phyloP scores from a whole-genome alignment of 2,797 vertebrate genomes.

The Tinamus major region DNA sequence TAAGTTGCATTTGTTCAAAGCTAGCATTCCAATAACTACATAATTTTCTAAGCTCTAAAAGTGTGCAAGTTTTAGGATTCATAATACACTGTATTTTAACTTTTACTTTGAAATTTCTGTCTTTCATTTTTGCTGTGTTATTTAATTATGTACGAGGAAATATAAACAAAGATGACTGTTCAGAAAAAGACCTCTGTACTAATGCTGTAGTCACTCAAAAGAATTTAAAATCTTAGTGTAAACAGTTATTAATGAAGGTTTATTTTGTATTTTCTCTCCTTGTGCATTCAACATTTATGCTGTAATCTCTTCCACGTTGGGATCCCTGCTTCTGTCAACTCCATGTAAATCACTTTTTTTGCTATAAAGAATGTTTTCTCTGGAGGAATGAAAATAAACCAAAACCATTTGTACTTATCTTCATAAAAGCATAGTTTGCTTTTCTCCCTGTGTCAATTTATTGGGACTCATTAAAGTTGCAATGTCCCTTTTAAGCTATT shows the following conservation, averaged over 20 bases:
- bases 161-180: not conserved
- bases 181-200: not conserved
- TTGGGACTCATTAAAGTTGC: not conserved
- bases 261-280: not conserved
- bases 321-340: not conserved
- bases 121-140: not conserved
- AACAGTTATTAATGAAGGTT: not conserved
- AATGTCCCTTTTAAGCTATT: not conserved
- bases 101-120: not conserved
- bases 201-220: not conserved
- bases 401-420: not conserved
- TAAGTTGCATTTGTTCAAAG: slow-evolving; percentile 19
- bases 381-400: not conserved
- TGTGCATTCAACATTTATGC: not conserved
- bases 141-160: not conserved
- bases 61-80: not conserved
- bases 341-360: not conserved
- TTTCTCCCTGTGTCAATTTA: not conserved
- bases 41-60: not conserved
- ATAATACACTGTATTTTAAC: not conserved
- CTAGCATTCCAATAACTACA: not conserved
- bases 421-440: not conserved
- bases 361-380: not conserved
- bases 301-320: not conserved
- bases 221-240: not conserved